phyloP scores from a whole-genome alignment of 2,888 invertebrate species.

The Sisyra nigra region DNA sequence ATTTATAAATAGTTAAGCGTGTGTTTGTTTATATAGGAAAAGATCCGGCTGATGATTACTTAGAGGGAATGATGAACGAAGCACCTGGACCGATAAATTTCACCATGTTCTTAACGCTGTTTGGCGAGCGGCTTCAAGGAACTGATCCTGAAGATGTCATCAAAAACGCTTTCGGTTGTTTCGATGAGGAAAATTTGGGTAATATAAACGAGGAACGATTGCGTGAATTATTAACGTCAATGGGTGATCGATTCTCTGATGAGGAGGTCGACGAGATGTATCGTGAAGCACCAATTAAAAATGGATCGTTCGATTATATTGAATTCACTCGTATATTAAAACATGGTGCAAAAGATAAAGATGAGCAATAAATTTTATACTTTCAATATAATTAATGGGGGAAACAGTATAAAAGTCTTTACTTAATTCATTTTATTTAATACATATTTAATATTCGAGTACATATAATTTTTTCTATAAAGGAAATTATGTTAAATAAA shows the following conservation, averaged over 20 bases:
- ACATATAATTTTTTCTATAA: no score
- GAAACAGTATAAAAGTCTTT: no score
- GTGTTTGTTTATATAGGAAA: slow-evolving; percentile 44
- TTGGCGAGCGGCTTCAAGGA: slow-evolving; percentile 95
- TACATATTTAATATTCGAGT: no score
- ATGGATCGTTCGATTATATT: slow-evolving; percentile 88
- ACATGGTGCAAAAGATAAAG: slow-evolving; percentile 97
- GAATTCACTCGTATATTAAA: slow-evolving; percentile 98
- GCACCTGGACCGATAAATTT: slow-evolving; percentile 98
- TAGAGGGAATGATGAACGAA: slow-evolving; percentile 98
- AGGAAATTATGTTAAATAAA: no score
- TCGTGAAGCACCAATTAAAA: slow-evolving; percentile 93
- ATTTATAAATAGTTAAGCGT: no score
- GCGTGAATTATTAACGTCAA: slow-evolving; percentile 86
- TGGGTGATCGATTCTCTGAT: slow-evolving; percentile 95
- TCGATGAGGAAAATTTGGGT: slow-evolving; percentile 92
- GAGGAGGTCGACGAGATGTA: slow-evolving; percentile 99
- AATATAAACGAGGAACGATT: slow-evolving; percentile 87
- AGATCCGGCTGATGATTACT: slow-evolving; percentile 87
- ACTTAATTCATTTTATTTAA: no score
- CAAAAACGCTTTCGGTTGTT: slow-evolving; percentile 98
- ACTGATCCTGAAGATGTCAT: slow-evolving; percentile 99
- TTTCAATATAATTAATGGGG: no score
- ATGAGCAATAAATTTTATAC: slow-evolving; percentile 54
- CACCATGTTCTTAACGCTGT: slow-evolving; percentile 97